Percentiles rank a stretch among this genome's conserved stretches.
Evolutionary conservation across 2,797 vertebrate genomes (phyloP).

Genomic region (Arremon brunneinucha): DNA sequence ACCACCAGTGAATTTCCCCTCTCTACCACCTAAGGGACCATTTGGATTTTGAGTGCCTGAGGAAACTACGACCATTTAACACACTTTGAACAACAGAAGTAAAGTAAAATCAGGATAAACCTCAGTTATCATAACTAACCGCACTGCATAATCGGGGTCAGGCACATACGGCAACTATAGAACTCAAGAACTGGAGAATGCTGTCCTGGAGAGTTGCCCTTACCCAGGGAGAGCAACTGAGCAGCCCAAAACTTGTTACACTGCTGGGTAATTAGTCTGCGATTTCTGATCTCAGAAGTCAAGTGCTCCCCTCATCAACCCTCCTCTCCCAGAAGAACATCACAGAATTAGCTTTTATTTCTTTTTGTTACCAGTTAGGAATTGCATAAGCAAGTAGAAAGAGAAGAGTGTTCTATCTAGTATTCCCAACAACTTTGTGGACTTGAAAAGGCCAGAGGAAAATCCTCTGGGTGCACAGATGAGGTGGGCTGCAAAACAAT

Average conservation of each 20-base stretch:
- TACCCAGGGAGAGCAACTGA: not conserved
- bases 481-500: not conserved
- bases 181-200: not conserved
- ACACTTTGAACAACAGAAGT: not conserved
- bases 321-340: not conserved
- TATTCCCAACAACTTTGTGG: not conserved
- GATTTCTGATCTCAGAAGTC: not conserved
- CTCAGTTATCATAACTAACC: not conserved
- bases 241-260: not conserved
- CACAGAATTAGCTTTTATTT: not conserved
- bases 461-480: constrained; percentile 10
- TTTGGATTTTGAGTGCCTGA: not conserved
- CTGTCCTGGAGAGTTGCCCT: not conserved
- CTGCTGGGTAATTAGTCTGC: not conserved
- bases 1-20: not conserved
- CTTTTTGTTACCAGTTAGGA: not conserved
- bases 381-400: not conserved
- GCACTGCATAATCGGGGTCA: not conserved
- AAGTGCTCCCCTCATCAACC: not conserved
- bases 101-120: not conserved
- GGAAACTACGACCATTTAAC: not conserved
- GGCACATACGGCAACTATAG: not conserved
- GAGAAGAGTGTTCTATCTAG: not conserved
- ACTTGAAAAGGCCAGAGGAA: constrained; percentile 12
- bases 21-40: not conserved